phyloP scores from a whole-genome alignment of 2,113 vertebrate genomes.

The Pampusana beccarii region DNA sequence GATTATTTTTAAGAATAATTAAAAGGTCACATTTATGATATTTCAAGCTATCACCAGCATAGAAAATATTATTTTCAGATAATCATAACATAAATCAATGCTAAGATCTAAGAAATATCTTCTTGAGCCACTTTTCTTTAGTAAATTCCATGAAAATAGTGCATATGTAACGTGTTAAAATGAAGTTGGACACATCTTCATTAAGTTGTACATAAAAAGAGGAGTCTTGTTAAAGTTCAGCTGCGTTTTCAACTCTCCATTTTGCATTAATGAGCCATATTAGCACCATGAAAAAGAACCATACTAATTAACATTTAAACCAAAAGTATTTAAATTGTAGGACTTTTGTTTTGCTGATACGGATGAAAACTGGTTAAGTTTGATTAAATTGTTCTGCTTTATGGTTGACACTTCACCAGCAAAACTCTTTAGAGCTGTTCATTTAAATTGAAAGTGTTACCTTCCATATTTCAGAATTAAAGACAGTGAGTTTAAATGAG shows the following conservation, averaged over 20 bases:
- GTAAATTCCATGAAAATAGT: background rate
- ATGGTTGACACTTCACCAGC: background rate
- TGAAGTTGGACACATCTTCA: background rate
- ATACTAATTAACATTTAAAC: background rate
- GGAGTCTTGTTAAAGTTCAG: background rate
- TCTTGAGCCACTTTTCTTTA: background rate
- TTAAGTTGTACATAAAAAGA: background rate
- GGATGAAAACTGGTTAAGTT: background rate
- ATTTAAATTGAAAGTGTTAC: background rate
- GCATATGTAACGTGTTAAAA: background rate
- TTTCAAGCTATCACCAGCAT: background rate
- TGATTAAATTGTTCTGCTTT: background rate
- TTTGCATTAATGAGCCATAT: background rate
- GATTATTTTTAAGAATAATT: background rate
- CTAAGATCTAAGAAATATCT: background rate
- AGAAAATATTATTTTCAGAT: background rate
- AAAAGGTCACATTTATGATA: background rate
- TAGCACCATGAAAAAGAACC: background rate
- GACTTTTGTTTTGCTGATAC: background rate
- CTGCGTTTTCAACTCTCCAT: background rate
- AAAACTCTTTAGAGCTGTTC: background rate
- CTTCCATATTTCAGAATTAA: background rate
- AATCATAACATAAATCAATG: background rate
- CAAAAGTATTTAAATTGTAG: background rate
- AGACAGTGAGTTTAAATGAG: background rate